Evolutionary conservation across 1,140 invertebrate genomes (phyloP), one percentile per base, ranked within the genome.

Genomic region (Trinorchestia longiramus): DNA sequence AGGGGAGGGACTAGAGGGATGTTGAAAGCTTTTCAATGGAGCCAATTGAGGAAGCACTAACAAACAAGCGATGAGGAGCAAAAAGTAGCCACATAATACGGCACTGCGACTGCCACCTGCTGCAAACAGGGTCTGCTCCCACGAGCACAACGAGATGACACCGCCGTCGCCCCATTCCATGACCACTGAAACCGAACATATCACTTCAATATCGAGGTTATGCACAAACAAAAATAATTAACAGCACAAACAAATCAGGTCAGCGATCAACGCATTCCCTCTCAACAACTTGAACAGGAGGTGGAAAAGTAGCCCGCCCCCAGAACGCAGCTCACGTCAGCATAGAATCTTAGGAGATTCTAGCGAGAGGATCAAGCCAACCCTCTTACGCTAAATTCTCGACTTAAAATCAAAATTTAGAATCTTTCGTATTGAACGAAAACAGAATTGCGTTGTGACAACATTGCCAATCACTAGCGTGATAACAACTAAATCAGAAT

Each of bases 21-120:
- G 43, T 8, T 41, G 19, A 44, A 94, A 94, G 92, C 92, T 94
- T 94, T 94, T 94, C 43, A 94, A 94, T 94, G 44, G 43, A 40
- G 43, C 40, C 92, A 94, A 94, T 47, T 94, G 92, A 94, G 43
- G 43, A 45, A 94, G 43, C 43, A 94, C 40, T 40, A 45, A 94
- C 92, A 94, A 94, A 94, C 92, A 94, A 43, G 92, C 92, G 40
- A 42, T 43, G 43, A 91, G 41, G 41, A 91, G 43, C 88, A 91
- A 91, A 91, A 91, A 91, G 88, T 43, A 15, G 62, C 28, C 4
- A 41, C 88, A 91, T 91, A 91, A 91, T 91, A 91, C 88, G 62
- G 62, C 62, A 77, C 28, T 77, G 62, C 11, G 28, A 77, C 62
- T 11, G 36, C 11, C 62, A 77, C 62, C 62, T 77, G 62, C 62